phyloP scores from a whole-genome alignment of 2,888 invertebrate species.

The Lamellibrachia columna region DNA sequence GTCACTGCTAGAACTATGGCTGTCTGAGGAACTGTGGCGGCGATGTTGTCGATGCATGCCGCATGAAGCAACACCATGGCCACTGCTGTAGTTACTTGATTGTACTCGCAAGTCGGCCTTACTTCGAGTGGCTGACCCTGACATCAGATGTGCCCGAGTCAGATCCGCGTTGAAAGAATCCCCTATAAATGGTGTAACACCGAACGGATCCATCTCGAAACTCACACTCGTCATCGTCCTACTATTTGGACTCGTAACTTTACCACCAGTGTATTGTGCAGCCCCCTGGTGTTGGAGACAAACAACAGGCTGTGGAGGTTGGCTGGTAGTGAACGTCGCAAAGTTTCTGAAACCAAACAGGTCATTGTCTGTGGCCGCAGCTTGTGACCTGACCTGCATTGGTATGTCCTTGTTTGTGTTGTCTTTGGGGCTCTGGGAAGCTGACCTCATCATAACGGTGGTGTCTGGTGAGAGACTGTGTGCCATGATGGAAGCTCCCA shows the following conservation, averaged over 20 bases:
- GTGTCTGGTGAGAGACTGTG: slow-evolving; percentile 30
- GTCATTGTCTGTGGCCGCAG: slow-evolving; percentile 50
- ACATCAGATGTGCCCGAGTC: not conserved
- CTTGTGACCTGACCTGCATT: not conserved
- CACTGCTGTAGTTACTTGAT: not conserved
- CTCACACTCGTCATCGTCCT: not conserved
- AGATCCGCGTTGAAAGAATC: not conserved
- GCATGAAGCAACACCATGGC: not conserved
- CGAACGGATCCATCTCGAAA: not conserved
- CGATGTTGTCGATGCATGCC: slow-evolving; percentile 9
- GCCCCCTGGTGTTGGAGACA: not conserved
- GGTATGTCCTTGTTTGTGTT: not conserved
- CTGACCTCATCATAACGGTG: slow-evolving; percentile 30
- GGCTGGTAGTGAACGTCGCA: slow-evolving; percentile 25
- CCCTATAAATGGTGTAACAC: not conserved
- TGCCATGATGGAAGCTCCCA: slow-evolving; percentile 29
- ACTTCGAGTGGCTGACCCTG: not conserved
- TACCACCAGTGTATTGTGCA: not conserved
- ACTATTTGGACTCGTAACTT: not conserved
- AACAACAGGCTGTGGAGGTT: not conserved
- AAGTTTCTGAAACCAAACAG: slow-evolving; percentile 38
- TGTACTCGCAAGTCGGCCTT: not conserved
- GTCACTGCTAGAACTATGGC: slow-evolving; percentile 34
- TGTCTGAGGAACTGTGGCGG: slow-evolving; percentile 33
- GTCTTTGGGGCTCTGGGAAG: slow-evolving; percentile 35